Evolutionary conservation across 2,113 vertebrate genomes (phyloP).

Genomic region (Amblyopsis rosae): DNA sequence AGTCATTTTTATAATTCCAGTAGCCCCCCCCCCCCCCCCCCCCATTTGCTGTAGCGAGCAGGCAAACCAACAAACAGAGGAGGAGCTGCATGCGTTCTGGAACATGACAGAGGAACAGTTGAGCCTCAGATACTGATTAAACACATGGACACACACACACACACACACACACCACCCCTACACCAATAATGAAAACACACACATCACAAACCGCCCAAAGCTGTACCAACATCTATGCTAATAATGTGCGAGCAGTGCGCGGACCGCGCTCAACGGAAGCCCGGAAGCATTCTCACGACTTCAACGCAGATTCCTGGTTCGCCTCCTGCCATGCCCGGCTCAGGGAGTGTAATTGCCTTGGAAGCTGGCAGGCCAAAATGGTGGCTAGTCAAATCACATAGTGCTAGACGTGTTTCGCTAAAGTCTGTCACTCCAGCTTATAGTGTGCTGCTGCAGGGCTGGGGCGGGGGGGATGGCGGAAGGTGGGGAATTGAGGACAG

Average conservation of each 20-base stretch:
- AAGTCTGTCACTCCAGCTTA: slow-evolving; percentile 33
- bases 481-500: slow-evolving; percentile 7
- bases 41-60: slow-evolving; percentile 36
- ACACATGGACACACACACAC: neutral
- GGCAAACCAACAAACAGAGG: neutral
- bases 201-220: neutral
- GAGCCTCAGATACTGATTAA: slow-evolving; percentile 7
- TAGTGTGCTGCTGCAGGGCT: slow-evolving; percentile 17
- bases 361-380: slow-evolving; percentile 32
- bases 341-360: slow-evolving; percentile 32
- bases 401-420: slow-evolving; percentile 16
- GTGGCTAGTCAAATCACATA: slow-evolving; percentile 29
- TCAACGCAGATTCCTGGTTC: slow-evolving; percentile 54
- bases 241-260: slow-evolving; percentile 21
- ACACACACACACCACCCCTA: neutral
- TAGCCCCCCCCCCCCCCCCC: slow-evolving; percentile 60
- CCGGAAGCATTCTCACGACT: slow-evolving; percentile 36
- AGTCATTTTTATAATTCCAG: too few species aligned
- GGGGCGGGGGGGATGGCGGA: neutral
- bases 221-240: slow-evolving; percentile 1
- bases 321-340: slow-evolving; percentile 45
- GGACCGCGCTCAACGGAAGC: slow-evolving; percentile 30
- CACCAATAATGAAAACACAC: neutral
- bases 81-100: slow-evolving; percentile 4
- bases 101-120: slow-evolving; percentile 7